phyloP scores from a whole-genome alignment of 2,888 invertebrate genomes.

The Oligia latruncula region DNA sequence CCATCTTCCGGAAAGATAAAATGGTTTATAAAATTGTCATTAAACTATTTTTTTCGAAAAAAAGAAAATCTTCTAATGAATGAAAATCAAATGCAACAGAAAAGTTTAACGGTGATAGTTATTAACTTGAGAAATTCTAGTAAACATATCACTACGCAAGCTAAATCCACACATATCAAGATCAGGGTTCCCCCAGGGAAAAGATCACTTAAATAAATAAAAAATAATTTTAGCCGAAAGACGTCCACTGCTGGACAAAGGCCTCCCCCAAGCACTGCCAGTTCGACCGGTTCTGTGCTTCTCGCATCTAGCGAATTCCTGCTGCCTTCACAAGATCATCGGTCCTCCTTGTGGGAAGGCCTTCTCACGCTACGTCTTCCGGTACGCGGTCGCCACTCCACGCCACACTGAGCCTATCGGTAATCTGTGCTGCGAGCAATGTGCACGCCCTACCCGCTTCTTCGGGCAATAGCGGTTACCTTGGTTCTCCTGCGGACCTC shows the following conservation, averaged over 20 bases:
- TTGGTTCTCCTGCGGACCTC: too few species aligned
- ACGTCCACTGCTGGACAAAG: background rate
- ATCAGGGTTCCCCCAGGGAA: background rate
- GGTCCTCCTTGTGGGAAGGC: too few species aligned
- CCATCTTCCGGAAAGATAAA: background rate
- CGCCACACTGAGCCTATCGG: too few species aligned
- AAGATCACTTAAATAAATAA: background rate
- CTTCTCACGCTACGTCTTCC: background rate
- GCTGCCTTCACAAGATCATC: background rate
- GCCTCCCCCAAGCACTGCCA: background rate
- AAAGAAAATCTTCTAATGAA: background rate
- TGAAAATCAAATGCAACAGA: background rate
- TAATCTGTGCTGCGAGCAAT: too few species aligned
- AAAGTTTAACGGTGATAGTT: background rate
- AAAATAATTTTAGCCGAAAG: background rate
- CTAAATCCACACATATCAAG: background rate
- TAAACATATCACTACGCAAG: background rate
- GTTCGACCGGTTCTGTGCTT: background rate
- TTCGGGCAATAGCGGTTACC: too few species aligned
- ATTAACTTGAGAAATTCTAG: constrained; percentile 1
- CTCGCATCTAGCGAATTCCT: background rate
- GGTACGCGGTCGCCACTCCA: background rate
- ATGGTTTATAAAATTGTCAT: background rate
- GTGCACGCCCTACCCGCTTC: too few species aligned
- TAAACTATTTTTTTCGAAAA: too few species aligned